Conservation (phyloP, 2,113 vertebrate species). For the Lanius collurio region DNA sequence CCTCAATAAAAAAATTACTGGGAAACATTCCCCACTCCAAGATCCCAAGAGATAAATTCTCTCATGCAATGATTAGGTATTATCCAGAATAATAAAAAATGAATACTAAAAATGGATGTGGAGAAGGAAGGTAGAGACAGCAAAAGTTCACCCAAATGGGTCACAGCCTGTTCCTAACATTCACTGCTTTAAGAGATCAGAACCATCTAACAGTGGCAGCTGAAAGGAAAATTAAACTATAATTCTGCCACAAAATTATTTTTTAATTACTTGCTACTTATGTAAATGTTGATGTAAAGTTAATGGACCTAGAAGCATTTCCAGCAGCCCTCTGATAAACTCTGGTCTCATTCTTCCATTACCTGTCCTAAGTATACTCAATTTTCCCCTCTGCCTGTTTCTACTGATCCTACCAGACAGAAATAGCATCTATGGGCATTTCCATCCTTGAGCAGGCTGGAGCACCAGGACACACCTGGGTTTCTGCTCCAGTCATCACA, state of each 20-base stretch:
- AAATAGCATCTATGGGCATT: not conserved
- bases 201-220: not conserved
- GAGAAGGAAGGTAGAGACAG: not conserved
- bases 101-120: conserved; percentile 49
- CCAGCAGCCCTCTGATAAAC: not conserved
- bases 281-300: not conserved
- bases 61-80: conserved; percentile 65
- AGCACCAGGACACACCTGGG: not conserved
- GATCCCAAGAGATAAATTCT: conserved; percentile 54
- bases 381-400: not conserved
- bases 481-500: not conserved
- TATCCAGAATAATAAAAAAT: conserved; percentile 32
- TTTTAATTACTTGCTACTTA: not conserved
- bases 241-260: not conserved
- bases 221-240: not conserved
- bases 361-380: not conserved
- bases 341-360: not conserved
- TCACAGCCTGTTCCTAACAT: not conserved
- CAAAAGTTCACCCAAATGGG: conserved; percentile 10
- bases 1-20: conserved; percentile 56
- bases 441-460: not conserved
- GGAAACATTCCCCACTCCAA: conserved; percentile 51
- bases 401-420: not conserved
- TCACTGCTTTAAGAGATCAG: conserved; percentile 5
- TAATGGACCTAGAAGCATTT: not conserved